A percentile compares a stretch with the other conserved stretches of the same genome.
Evolutionary conservation across 2,888 invertebrate species (phyloP).

Genomic region (Allolobophora icterica): DNA sequence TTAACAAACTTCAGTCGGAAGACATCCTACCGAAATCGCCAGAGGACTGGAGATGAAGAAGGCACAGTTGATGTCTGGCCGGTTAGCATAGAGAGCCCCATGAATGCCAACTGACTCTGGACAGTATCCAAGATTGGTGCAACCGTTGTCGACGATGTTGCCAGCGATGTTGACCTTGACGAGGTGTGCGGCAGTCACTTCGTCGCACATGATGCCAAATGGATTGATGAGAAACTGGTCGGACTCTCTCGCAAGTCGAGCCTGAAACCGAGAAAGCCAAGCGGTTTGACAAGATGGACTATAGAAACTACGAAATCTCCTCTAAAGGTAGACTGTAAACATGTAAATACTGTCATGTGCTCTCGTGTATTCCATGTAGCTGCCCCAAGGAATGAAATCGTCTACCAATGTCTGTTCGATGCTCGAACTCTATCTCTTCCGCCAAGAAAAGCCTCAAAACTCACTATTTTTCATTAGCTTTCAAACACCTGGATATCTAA

Average conservation of each 20-base stretch:
- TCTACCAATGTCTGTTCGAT: no score
- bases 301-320: not conserved
- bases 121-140: constrained; percentile 86
- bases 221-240: constrained; percentile 96
- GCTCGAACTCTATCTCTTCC: no score
- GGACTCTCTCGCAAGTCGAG: constrained; percentile 88
- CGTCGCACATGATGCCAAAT: constrained; percentile 90
- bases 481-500: no score
- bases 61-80: constrained; percentile 94
- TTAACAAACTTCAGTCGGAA: not conserved
- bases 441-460: no score
- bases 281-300: not conserved
- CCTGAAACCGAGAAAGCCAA: constrained; percentile 65
- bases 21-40: constrained; percentile 79
- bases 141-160: constrained; percentile 67
- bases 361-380: no score
- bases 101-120: constrained; percentile 87
- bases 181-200: constrained; percentile 66
- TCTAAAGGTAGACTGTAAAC: not conserved
- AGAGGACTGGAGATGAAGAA: constrained; percentile 90
- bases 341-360: no score
- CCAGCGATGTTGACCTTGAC: constrained; percentile 42
- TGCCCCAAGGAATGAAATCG: no score
- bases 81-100: constrained; percentile 93
- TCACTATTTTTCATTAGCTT: no score